Percentiles rank a stretch among this genome's conserved stretches.
Conservation (phyloP, 2,888 invertebrate genomes). For the Lasiommata megera region DNA sequence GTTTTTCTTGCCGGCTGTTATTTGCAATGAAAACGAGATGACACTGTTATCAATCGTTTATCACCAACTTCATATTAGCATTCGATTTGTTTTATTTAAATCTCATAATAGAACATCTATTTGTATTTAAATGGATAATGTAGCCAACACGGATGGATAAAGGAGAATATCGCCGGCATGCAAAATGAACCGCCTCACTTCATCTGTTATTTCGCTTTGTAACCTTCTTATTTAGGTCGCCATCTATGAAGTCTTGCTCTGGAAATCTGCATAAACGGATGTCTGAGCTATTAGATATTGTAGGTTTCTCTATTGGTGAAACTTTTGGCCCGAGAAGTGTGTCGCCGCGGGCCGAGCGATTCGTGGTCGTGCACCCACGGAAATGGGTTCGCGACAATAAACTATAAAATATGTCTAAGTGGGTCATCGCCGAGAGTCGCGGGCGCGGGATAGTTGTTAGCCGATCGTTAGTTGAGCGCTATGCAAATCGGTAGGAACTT, state of each 20-base stretch:
- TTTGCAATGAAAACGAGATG: conserved; percentile 74
- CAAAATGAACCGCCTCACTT: conserved; percentile 53
- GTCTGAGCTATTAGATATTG: conserved; percentile 75
- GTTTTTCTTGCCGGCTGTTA: conserved; percentile 68
- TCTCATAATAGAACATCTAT: neutral
- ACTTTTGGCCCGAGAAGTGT: conserved; percentile 75
- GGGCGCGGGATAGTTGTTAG: conserved; percentile 49
- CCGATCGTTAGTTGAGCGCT: conserved; percentile 47
- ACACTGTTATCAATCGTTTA: conserved; percentile 47
- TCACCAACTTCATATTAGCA: conserved; percentile 4
- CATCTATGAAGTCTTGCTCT: conserved; percentile 69
- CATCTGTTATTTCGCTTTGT: conserved; percentile 55
- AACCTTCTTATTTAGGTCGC: conserved; percentile 67
- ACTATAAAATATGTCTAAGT: conserved; percentile 72
- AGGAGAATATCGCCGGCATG: conserved; percentile 38
- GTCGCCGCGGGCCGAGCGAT: conserved; percentile 57
- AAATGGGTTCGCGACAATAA: conserved; percentile 75
- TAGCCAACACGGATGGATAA: neutral
- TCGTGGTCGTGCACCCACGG: conserved; percentile 67
- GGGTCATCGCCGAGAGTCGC: conserved; percentile 58
- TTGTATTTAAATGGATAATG: neutral
- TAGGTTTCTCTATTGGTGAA: conserved; percentile 78
- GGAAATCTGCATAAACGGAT: conserved; percentile 81
- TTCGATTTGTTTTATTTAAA: neutral
- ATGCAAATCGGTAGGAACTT: conserved; percentile 77